These are phyloP conservation scores for Agrotis puta DNA, from an alignment of 2,888 invertebrate genomes.

Conservation along the genomic window DNA sequence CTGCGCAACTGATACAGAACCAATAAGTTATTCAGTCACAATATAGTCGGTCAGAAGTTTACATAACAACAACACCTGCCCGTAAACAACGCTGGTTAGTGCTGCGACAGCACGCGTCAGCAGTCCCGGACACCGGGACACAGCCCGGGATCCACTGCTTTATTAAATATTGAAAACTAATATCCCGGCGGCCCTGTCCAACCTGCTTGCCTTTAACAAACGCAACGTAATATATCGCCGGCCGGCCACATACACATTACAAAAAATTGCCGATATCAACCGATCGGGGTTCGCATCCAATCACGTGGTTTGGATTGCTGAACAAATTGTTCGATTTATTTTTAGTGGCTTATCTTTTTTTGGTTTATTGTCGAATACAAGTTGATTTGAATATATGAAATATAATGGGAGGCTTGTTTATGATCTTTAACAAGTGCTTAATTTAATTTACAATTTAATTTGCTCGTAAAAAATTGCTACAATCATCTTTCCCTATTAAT, in stretches of 20 bases:
- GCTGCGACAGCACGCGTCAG: constrained; percentile 64
- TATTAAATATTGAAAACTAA: constrained; percentile 69
- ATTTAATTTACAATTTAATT: not conserved
- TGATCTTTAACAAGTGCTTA: not conserved
- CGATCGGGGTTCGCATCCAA: constrained; percentile 28
- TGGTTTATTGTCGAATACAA: constrained; percentile 34
- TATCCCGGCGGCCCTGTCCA: constrained; percentile 57
- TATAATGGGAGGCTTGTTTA: constrained; percentile 13
- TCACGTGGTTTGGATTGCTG: constrained; percentile 32
- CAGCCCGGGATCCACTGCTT: constrained; percentile 52
- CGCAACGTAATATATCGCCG: constrained; percentile 46
- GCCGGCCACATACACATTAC: constrained; percentile 42
- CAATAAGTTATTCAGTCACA: constrained; percentile 11
- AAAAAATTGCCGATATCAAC: constrained; percentile 47
- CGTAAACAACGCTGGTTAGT: constrained; percentile 53
- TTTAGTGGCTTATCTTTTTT: constrained; percentile 35
- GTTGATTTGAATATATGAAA: constrained; percentile 29
- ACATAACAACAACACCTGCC: constrained; percentile 50
- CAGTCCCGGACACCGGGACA: constrained; percentile 45
- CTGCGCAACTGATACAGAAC: not conserved
- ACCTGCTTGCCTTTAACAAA: constrained; percentile 53
- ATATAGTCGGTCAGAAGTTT: constrained; percentile 31
- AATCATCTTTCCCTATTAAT: too few species aligned
- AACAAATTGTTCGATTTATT: constrained; percentile 54
- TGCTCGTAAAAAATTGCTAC: too few species aligned